Evolutionary conservation across 2,797 vertebrate genomes (phyloP).

Genomic region (Artibeus jamaicensis): DNA sequence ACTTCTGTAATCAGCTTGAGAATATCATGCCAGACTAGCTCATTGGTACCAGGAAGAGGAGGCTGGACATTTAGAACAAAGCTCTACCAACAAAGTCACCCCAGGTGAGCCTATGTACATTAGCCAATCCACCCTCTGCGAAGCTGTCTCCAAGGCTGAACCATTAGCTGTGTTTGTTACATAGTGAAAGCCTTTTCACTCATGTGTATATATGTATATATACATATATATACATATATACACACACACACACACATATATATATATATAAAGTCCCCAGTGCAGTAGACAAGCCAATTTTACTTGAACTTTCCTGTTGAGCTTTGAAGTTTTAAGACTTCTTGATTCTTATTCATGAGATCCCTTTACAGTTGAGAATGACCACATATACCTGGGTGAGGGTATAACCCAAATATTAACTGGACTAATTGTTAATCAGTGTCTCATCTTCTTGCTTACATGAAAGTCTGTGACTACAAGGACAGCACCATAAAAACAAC

Average conservation of each 20-base stretch:
- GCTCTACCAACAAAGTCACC: not conserved
- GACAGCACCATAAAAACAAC: not conserved
- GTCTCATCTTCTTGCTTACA: not conserved
- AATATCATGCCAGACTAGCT: not conserved
- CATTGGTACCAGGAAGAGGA: not conserved
- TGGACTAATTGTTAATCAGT: not conserved
- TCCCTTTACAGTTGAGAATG: not conserved
- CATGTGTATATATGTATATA: too few species aligned
- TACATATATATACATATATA: too few species aligned
- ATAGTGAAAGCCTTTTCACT: not conserved
- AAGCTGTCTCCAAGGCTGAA: not conserved
- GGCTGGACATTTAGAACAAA: not conserved
- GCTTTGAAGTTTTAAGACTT: not conserved
- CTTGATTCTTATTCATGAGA: not conserved
- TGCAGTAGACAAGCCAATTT: not conserved
- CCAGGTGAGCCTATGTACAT: not conserved
- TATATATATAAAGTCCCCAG: not conserved
- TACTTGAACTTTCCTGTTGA: not conserved
- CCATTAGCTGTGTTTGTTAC: not conserved
- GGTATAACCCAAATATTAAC: not conserved
- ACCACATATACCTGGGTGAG: not conserved
- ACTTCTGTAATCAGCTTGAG: not conserved
- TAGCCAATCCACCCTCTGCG: not conserved
- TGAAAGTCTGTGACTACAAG: not conserved
- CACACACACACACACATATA: too few species aligned